Evolutionary conservation across 1,140 invertebrate species (phyloP).

Genomic region (Musca domestica): DNA sequence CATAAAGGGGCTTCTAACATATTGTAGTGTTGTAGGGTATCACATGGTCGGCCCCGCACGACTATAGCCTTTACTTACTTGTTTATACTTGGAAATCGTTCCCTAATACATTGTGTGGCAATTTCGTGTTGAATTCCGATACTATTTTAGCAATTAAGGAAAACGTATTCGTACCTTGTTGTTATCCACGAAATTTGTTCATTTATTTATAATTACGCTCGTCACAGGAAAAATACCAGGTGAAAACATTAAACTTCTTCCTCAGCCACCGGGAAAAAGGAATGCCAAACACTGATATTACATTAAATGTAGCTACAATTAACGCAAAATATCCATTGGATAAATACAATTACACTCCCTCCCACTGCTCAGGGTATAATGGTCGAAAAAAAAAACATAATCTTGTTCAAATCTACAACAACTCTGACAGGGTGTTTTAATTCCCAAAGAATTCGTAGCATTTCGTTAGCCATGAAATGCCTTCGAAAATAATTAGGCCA

Average conservation of each 20-base stretch:
- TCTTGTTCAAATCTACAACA: slow-evolving; percentile 1
- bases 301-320: slow-evolving; percentile 6
- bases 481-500: too few relatives aligned
- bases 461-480: too few relatives aligned
- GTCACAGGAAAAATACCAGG: slow-evolving; percentile 3
- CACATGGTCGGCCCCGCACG: too few relatives aligned
- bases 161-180: too few relatives aligned
- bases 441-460: not conserved
- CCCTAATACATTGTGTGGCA: too few relatives aligned
- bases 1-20: too few relatives aligned
- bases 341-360: not conserved
- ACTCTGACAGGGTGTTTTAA: slow-evolving; percentile 13
- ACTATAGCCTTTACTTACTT: too few relatives aligned
- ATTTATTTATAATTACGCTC: not conserved
- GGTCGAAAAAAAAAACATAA: not conserved
- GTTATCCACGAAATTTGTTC: not conserved
- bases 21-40: too few relatives aligned
- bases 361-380: not conserved
- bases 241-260: not conserved
- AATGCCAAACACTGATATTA: slow-evolving; percentile 8
- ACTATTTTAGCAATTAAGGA: too few relatives aligned
- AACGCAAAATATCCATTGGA: not conserved
- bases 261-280: too few relatives aligned
- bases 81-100: too few relatives aligned
- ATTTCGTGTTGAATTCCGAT: too few relatives aligned